A percentile compares a stretch with the other conserved stretches of the same genome.
These are phyloP conservation scores for Columbina picui DNA, from an alignment of 2,113 vertebrate genomes.

Conservation along the genomic window DNA sequence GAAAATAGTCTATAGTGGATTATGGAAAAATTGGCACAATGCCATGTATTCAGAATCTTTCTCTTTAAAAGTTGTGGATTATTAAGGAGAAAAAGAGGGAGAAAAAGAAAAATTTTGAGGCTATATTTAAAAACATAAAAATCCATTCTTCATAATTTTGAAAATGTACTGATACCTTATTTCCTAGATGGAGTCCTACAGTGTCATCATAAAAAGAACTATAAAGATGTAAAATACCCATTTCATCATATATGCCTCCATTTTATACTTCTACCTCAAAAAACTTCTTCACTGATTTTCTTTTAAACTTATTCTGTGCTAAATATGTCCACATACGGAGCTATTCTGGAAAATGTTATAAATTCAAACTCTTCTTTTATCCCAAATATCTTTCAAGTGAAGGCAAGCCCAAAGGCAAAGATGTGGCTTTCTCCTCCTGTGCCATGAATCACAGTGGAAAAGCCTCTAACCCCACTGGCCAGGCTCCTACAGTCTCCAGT, in stretches of 20 bases:
- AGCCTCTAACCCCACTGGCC: not conserved
- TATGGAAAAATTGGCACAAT: not conserved
- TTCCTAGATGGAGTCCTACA: not conserved
- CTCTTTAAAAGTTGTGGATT: not conserved
- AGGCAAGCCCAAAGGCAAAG: constrained; percentile 7
- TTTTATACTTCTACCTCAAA: not conserved
- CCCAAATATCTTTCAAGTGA: constrained; percentile 10
- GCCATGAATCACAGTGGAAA: constrained; percentile 22
- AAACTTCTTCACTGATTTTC: not conserved
- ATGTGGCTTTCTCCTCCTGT: fast-evolving
- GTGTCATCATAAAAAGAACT: not conserved
- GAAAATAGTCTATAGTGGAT: not conserved
- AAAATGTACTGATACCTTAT: not conserved
- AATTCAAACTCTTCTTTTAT: not conserved
- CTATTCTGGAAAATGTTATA: not conserved
- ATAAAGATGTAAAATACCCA: not conserved
- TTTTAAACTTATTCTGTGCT: not conserved
- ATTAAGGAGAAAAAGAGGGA: not conserved
- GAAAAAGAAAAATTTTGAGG: not conserved
- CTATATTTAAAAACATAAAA: not conserved
- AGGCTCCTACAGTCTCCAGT: not conserved
- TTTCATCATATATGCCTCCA: not conserved
- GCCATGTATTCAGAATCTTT: not conserved
- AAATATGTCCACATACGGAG: not conserved
- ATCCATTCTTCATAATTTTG: not conserved